Evolutionary conservation across 2,888 invertebrate species (phyloP).

Genomic region (Eupsilia transversa): DNA sequence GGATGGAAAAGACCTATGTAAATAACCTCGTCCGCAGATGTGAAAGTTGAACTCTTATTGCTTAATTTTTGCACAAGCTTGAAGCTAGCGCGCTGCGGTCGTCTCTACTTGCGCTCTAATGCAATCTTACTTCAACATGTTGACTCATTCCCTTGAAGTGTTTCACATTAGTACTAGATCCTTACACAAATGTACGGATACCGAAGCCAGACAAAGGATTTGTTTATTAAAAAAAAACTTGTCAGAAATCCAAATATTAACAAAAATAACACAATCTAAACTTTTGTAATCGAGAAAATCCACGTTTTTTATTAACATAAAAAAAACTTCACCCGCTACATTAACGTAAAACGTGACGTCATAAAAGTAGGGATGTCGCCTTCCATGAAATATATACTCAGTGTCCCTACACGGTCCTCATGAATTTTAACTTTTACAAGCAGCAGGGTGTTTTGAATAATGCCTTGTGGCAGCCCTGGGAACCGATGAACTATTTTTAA

Average conservation of each 20-base stretch:
- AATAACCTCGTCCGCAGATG: slow-evolving; percentile 26
- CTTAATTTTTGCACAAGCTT: slow-evolving; percentile 29
- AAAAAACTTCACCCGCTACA: slow-evolving; percentile 66
- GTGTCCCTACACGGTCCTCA: slow-evolving; percentile 77
- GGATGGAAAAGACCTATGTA: slow-evolving; percentile 20
- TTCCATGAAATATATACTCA: slow-evolving; percentile 75
- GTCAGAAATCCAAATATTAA: not conserved
- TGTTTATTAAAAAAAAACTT: not conserved
- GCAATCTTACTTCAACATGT: not conserved
- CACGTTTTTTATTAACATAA: slow-evolving; percentile 70
- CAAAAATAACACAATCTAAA: slow-evolving; percentile 17
- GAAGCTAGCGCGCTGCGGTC: not conserved
- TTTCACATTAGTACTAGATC: too few species aligned
- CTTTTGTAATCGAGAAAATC: slow-evolving; percentile 34
- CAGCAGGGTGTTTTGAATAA: slow-evolving; percentile 78
- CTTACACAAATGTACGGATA: not conserved
- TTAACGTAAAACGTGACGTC: slow-evolving; percentile 85
- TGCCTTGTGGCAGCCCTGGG: slow-evolving; percentile 71
- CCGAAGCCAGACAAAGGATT: not conserved
- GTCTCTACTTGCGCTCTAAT: not conserved
- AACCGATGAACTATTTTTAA: slow-evolving; percentile 67
- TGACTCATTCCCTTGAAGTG: slow-evolving; percentile 11
- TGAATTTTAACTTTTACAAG: slow-evolving; percentile 85
- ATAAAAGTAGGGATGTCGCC: slow-evolving; percentile 80
- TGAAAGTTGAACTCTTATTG: slow-evolving; percentile 30